Evolutionary conservation across 92 coral and sea anemone species (phyloP).

Genomic region (Montipora capitata): DNA sequence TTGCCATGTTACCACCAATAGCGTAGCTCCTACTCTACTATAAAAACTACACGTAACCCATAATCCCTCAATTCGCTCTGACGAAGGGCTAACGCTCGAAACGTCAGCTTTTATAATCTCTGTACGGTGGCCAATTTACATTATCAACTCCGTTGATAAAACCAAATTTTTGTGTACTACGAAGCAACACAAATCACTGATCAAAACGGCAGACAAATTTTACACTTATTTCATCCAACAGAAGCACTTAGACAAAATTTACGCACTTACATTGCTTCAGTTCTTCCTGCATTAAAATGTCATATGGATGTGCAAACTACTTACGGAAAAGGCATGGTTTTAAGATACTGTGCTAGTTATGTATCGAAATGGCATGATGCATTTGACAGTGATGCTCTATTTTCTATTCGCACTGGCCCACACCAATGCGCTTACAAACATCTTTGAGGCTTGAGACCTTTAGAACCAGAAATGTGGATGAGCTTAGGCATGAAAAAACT

Average conservation of each 20-base stretch:
- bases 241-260: background rate
- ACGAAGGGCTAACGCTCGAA: no score
- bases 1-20: no score
- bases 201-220: background rate
- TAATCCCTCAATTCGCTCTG: no score
- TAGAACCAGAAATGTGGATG: conserved; percentile 52
- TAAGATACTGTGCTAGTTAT: conserved; percentile 41
- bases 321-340: conserved; percentile 47
- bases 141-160: no score
- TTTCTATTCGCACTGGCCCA: conserved; percentile 29
- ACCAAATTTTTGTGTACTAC: background rate
- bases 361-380: conserved; percentile 69
- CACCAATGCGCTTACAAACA: conserved; percentile 29
- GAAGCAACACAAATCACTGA: background rate
- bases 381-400: conserved; percentile 3
- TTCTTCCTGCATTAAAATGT: background rate
- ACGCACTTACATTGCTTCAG: background rate
- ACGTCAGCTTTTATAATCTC: no score
- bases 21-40: no score
- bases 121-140: no score
- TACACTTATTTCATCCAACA: background rate
- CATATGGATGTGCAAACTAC: background rate
- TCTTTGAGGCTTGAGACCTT: conserved; percentile 7
- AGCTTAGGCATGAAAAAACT: conserved; percentile 7
- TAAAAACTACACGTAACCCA: no score